Conservation (phyloP, 2,888 invertebrate genomes). For the Antitype chi region DNA sequence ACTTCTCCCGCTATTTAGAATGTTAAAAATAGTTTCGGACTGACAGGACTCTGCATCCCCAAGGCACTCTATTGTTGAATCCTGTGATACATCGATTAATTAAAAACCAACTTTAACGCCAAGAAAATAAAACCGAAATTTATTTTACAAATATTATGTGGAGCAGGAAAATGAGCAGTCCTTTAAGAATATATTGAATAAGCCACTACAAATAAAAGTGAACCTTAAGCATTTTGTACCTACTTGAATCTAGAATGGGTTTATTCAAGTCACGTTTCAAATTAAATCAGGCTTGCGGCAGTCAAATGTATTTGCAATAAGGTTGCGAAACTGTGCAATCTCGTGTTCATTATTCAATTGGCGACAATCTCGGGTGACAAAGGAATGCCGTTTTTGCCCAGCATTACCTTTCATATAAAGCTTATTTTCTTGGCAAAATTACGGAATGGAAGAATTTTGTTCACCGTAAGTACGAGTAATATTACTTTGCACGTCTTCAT, state of each 20-base stretch:
- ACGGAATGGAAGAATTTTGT: not conserved
- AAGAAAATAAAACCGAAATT: constrained; percentile 6
- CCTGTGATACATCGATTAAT: not conserved
- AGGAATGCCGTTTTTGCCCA: not conserved
- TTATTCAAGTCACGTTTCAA: constrained; percentile 56
- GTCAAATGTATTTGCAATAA: constrained; percentile 38
- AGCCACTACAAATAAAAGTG: constrained; percentile 5
- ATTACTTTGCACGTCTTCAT: not conserved
- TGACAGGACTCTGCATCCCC: not conserved
- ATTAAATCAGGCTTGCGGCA: constrained; percentile 39
- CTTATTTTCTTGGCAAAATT: not conserved
- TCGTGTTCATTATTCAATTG: constrained; percentile 21
- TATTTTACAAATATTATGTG: not conserved
- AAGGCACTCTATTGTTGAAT: not conserved
- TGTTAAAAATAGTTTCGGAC: not conserved
- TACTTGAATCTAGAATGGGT: constrained; percentile 4
- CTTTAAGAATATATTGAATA: constrained; percentile 3
- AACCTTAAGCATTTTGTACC: constrained; percentile 15
- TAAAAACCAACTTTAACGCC: not conserved
- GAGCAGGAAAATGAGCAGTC: not conserved
- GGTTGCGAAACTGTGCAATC: constrained; percentile 8
- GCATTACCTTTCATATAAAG: not conserved
- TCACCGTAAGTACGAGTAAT: not conserved
- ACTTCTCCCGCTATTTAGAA: too few species aligned
- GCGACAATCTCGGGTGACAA: not conserved